Base-by-base conservation (phyloP, 2,888 invertebrate species). In the Drosophila fungiperda region DNA sequence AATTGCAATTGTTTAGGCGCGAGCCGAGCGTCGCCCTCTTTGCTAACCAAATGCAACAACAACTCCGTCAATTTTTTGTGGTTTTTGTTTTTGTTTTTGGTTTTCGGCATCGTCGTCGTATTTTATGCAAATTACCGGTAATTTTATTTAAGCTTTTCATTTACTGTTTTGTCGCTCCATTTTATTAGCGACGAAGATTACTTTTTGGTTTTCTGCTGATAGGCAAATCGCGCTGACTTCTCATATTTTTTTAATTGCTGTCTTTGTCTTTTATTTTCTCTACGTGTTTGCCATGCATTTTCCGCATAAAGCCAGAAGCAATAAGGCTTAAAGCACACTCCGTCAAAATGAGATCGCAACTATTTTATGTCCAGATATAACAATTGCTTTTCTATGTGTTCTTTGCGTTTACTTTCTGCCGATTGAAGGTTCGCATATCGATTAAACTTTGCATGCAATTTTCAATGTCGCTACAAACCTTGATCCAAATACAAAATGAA, bases 81-180 rank as follows among this genome's bases (percentile, higher is more conserved):
- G 72, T 71, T 23, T 42, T n/a, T 5, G 5, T 67, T 53, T 61
- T 53, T 69, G 54, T 45, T 68, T 62, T 62, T 61, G 29, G 50
- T 68, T 70, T 82, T 77, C 74, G 50, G 71, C 61, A 23, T 26
- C 57, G 62, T 58, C 64, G 65, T 53, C 64, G 72, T 70, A 71
- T 79, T 88, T 86, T 74, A 86, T 88, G 86, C 86, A 85, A 88
- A 85, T 85, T 86, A 50, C 72, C 60, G 48, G 77, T 72, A 77
- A 87, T 80, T 86, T 85, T 78, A 80, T 80, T 88, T 69, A 83
- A 82, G 81, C 82, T 73, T 85, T 85, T 86, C 86, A 86, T 85
- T 85, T 81, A 79, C 86, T 73, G 73, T 73, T 84, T 85, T 87
- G 86, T 83, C 86, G 81, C 79, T 73, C 68, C 83, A 77, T 68